phyloP scores from a whole-genome alignment of 2,888 invertebrate species.

The Panopea generosa region DNA sequence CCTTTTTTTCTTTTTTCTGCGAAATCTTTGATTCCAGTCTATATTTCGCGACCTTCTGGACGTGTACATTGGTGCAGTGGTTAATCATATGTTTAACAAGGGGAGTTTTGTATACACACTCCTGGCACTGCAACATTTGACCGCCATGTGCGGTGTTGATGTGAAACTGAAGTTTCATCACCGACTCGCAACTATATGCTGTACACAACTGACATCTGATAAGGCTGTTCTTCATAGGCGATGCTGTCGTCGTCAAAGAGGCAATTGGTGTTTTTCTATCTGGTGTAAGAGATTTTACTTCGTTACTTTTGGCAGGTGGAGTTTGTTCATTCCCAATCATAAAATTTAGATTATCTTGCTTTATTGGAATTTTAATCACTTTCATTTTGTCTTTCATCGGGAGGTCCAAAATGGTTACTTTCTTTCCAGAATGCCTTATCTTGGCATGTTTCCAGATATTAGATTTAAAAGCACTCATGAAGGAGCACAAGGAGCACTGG shows the following conservation, averaged over 20 bases:
- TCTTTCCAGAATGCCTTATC: slow-evolving; percentile 47
- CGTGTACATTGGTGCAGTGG: slow-evolving; percentile 57
- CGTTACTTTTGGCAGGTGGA: background rate
- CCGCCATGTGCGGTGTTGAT: slow-evolving; percentile 60
- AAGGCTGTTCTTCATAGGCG: too few relatives aligned
- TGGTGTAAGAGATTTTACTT: background rate
- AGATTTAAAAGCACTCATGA: slow-evolving; percentile 37
- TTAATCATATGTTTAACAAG: slow-evolving; percentile 61
- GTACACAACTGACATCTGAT: slow-evolving; percentile 44
- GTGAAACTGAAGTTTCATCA: slow-evolving; percentile 54
- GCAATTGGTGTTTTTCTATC: background rate
- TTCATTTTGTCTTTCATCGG: slow-evolving; percentile 41
- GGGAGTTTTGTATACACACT: slow-evolving; percentile 60
- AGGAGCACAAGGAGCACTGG: slow-evolving; percentile 58
- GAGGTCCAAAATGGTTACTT: slow-evolving; percentile 14
- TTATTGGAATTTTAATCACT: slow-evolving; percentile 42
- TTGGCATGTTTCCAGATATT: slow-evolving; percentile 41
- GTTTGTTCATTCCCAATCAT: background rate
- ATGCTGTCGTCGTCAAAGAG: background rate
- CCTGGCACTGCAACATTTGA: slow-evolving; percentile 31
- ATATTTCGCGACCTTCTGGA: slow-evolving; percentile 23
- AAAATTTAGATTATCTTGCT: slow-evolving; percentile 15
- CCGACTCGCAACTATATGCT: slow-evolving; percentile 26
- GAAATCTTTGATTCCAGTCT: slow-evolving; percentile 5
- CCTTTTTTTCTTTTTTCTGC: background rate